These are phyloP conservation scores for Nomada lathburiana DNA, from an alignment of 2,888 invertebrate species.

Conservation along the genomic window DNA sequence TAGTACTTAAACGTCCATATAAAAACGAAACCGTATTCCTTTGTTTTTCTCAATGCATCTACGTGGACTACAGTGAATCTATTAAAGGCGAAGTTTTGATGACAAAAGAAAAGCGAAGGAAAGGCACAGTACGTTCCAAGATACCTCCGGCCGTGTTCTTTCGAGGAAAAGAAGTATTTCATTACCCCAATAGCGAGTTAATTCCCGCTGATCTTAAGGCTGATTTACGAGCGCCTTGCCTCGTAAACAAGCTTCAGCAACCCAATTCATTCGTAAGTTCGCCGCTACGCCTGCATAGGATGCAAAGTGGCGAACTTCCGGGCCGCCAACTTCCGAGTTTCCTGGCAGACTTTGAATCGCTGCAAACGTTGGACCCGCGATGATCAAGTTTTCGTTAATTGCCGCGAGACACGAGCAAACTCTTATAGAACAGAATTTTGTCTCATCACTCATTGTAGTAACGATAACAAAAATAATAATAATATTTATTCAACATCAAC, in stretches of 20 bases:
- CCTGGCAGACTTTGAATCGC: slow-evolving; percentile 1
- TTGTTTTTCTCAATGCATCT: neutral
- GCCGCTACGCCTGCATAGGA: slow-evolving; percentile 8
- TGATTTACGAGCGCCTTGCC: slow-evolving; percentile 24
- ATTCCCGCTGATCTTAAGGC: slow-evolving; percentile 19
- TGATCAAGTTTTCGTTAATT: slow-evolving; percentile 42
- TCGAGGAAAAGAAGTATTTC: slow-evolving; percentile 6
- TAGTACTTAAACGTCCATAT: neutral
- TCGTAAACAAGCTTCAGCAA: slow-evolving; percentile 24
- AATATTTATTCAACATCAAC: too few species aligned
- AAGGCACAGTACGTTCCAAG: neutral
- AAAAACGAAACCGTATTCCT: neutral
- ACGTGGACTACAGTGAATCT: neutral
- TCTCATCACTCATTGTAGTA: too few species aligned
- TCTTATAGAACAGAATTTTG: neutral
- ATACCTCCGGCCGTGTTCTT: neutral
- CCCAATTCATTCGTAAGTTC: slow-evolving; percentile 17
- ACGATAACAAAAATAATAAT: too few species aligned
- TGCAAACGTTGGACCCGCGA: neutral
- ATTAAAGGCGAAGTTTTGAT: neutral
- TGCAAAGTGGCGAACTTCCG: slow-evolving; percentile 37
- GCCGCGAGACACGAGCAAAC: slow-evolving; percentile 15
- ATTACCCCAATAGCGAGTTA: slow-evolving; percentile 22
- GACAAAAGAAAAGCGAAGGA: neutral
- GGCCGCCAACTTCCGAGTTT: neutral